These are phyloP conservation scores for Ctenopoma kingsleyae DNA, from an alignment of 2,797 vertebrate species.

Conservation along the genomic window DNA sequence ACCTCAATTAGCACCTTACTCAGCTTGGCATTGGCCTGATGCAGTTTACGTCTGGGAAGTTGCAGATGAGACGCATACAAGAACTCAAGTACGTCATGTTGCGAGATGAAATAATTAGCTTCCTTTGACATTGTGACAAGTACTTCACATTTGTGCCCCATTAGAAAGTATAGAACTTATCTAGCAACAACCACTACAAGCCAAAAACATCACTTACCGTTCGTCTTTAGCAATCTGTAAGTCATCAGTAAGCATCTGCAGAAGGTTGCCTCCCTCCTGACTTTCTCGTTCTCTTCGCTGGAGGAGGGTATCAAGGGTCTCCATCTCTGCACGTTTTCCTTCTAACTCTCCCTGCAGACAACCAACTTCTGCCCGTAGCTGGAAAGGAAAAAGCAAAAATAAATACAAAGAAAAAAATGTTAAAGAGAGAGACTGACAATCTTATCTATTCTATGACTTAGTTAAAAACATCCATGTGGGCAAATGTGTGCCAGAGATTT, in stretches of 20 bases:
- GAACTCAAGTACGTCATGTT: background rate
- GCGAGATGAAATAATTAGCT: background rate
- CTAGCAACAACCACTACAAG: background rate
- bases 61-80: background rate
- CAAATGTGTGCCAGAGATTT: background rate
- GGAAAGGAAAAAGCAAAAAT: constrained; percentile 2
- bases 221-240: constrained; percentile 82
- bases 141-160: background rate
- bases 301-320: constrained; percentile 86
- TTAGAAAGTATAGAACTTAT: background rate
- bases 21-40: constrained; percentile 84
- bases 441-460: background rate
- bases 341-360: constrained; percentile 85
- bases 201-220: constrained; percentile 78
- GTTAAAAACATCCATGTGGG: background rate
- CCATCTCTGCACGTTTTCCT: constrained; percentile 86
- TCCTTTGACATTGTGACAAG: background rate
- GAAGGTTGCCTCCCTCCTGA: constrained; percentile 88
- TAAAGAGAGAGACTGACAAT: too few species aligned
- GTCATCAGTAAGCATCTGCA: constrained; percentile 91
- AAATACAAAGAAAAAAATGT: background rate
- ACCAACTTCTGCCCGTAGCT: constrained; percentile 87
- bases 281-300: constrained; percentile 88
- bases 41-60: constrained; percentile 82
- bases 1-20: constrained; percentile 89